Percentiles rank a stretch among this genome's conserved stretches.
phyloP scores from a whole-genome alignment of 1,140 invertebrate genomes.

The Ganaspis sp. region DNA sequence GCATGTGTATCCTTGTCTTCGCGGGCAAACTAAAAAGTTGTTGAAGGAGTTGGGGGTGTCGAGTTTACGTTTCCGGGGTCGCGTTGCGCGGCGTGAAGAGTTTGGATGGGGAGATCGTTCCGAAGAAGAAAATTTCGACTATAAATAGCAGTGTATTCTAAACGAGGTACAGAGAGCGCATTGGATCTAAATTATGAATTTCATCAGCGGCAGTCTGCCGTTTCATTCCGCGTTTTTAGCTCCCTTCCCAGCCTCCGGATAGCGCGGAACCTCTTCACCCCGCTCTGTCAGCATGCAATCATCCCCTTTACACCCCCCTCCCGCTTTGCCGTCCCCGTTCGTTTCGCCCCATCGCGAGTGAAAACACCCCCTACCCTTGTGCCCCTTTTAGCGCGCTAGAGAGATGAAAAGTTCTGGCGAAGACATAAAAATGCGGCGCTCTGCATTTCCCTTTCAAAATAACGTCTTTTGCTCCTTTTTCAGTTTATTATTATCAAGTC shows the following conservation, averaged over 20 bases:
- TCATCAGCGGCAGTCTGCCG: slow-evolving; percentile 76
- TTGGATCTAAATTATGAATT: slow-evolving; percentile 78
- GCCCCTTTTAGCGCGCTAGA: slow-evolving; percentile 40
- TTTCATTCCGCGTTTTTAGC: slow-evolving; percentile 75
- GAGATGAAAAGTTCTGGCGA: slow-evolving; percentile 77
- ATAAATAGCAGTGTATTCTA: slow-evolving; percentile 77
- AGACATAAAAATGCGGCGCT: slow-evolving; percentile 76
- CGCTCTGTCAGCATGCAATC: slow-evolving; percentile 33
- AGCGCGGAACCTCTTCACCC: slow-evolving; percentile 33
- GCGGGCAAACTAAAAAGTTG: slow-evolving; percentile 15
- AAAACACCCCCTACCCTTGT: slow-evolving; percentile 16
- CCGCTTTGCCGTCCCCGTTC: slow-evolving; percentile 17
- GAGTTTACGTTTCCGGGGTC: slow-evolving; percentile 26
- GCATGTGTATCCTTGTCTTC: slow-evolving; percentile 13
- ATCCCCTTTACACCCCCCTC: slow-evolving; percentile 46
- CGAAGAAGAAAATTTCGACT: slow-evolving; percentile 75
- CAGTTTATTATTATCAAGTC: slow-evolving; percentile 77
- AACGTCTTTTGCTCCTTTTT: slow-evolving; percentile 74
- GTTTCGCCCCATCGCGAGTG: not conserved
- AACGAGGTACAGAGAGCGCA: slow-evolving; percentile 76
- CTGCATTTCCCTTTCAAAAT: slow-evolving; percentile 77
- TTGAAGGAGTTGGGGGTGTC: slow-evolving; percentile 11
- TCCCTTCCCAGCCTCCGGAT: slow-evolving; percentile 49
- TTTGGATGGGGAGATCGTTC: slow-evolving; percentile 52
- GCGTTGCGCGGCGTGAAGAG: not conserved